Evolutionary conservation across 2,113 vertebrate genomes (phyloP), one percentile per base, ranked within the genome.

Genomic region (Calyptomena viridis): DNA sequence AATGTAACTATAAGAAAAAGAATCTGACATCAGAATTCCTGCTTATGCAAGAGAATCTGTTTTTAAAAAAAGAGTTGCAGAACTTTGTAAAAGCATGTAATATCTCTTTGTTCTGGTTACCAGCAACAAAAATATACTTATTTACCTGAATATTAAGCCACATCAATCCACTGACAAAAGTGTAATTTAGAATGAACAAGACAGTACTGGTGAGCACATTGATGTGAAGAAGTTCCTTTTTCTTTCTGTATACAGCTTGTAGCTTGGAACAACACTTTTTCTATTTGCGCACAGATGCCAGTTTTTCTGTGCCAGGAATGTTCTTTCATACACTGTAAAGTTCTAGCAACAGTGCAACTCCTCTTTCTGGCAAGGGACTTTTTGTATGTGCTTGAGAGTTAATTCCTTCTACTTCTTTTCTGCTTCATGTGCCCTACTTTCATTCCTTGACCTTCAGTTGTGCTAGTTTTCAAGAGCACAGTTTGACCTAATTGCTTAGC

Each of bases 401-500:
- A 89, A 91, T 88, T 90, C 90, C 63, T 93, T 73, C 71, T 83
- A 3, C n/a, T 88, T 55, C 44, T 94, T 92, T 94, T 91, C 87
- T 93, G 58, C 52, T 40, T 90, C 64, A 20, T 90, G 55, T 93
- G 60, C 23, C 74, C 6, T 40, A 60, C 63, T 84, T 95, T 93
- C 63, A 73, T 89, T 94, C 37, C 80, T 95, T 94, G 88, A 95
- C 87, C 75, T 96, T 95, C 74, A 88, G 31, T 83, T 89, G 58
- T 3, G 3, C 74, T 95, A 66, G 84, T 96, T 95, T 97, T 93
- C 87, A 96, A 52, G 87, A 90, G 83, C 72, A 62, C 2, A 8
- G 66, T 91, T 94, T 97, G 94, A 96, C 94, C 87, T 97, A 96
- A 96, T 96, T 97, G 89, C 91, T 94, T 96, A 95, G 71, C 63